Evolutionary conservation across 2,797 vertebrate species (phyloP).

Genomic region (Threskiornis aethiopicus): DNA sequence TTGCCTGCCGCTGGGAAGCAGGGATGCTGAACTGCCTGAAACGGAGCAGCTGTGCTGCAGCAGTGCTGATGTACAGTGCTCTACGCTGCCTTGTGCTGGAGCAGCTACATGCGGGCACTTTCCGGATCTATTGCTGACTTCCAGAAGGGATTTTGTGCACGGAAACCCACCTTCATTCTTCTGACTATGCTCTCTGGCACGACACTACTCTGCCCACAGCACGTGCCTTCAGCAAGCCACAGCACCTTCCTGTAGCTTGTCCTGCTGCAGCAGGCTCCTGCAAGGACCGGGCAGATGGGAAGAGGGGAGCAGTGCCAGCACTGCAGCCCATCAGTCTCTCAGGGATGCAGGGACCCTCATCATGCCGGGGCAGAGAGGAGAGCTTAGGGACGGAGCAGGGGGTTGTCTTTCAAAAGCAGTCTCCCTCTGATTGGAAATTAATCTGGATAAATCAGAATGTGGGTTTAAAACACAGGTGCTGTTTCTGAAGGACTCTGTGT

Average conservation of each 20-base stretch:
- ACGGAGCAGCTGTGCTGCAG: too few species aligned
- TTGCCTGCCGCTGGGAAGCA: too few species aligned
- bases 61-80: not conserved
- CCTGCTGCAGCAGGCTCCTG: too few species aligned
- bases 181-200: too few species aligned
- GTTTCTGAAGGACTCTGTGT: not conserved
- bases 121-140: not conserved
- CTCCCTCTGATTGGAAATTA: not conserved
- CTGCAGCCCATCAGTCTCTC: fast-evolving
- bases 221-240: fast-evolving
- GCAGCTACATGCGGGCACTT: not conserved
- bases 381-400: not conserved
- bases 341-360: not conserved
- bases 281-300: fast-evolving
- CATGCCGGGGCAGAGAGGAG: not conserved
- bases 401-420: not conserved
- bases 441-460: not conserved
- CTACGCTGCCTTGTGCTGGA: not conserved
- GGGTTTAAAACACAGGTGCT: not conserved
- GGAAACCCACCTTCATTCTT: not conserved
- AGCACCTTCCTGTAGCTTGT: too few species aligned
- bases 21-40: too few species aligned
- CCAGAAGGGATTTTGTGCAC: not conserved
- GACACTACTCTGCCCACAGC: too few species aligned
- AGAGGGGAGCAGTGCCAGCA: not conserved